Conservation (phyloP, 2,113 vertebrate genomes). For the Campylomormyrus numenius region DNA sequence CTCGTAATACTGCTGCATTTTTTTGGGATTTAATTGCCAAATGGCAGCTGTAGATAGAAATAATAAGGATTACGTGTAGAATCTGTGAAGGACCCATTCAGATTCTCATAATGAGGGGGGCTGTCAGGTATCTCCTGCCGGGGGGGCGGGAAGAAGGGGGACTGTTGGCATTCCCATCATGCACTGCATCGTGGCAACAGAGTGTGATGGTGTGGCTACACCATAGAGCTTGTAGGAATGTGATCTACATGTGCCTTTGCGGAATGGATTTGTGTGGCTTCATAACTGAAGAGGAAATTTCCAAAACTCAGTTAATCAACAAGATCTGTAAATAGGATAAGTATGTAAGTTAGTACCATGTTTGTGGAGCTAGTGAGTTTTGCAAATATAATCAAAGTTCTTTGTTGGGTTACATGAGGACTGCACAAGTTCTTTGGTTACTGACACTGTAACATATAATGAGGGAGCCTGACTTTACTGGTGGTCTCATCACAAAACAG, state of each 20-base stretch:
- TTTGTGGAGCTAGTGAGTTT: neutral
- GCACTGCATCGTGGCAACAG: neutral
- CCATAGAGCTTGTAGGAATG: neutral
- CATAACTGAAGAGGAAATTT: neutral
- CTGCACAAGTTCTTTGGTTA: neutral
- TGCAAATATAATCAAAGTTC: neutral
- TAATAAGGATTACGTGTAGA: neutral
- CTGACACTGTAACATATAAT: neutral
- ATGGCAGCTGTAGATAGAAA: neutral
- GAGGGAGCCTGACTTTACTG: neutral
- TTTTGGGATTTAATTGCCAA: neutral
- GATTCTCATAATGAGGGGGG: neutral
- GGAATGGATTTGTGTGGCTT: neutral
- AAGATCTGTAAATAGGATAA: neutral
- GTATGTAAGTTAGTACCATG: neutral
- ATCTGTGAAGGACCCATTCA: neutral
- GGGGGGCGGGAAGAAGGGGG: neutral
- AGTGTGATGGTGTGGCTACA: neutral
- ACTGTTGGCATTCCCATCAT: neutral
- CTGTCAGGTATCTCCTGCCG: neutral
- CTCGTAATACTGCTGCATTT: neutral
- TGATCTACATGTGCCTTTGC: neutral
- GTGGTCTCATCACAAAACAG: neutral
- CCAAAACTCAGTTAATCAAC: neutral
- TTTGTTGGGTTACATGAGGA: neutral